phyloP scores from a whole-genome alignment of 2,888 invertebrate genomes.

The Tetropium fuscum region DNA sequence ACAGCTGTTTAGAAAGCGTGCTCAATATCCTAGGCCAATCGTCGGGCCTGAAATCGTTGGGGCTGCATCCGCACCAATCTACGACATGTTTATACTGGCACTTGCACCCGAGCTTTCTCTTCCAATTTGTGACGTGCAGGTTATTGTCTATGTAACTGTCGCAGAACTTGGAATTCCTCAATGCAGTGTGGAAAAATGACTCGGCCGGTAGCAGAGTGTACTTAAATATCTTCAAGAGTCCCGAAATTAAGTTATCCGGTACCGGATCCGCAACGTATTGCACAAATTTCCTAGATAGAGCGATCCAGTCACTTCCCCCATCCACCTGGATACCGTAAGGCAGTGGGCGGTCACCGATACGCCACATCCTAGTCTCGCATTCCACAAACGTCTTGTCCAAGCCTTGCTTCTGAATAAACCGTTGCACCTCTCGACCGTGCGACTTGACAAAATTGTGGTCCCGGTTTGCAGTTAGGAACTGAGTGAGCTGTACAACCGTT shows the following conservation, averaged over 20 bases:
- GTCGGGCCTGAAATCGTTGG: conserved; percentile 91
- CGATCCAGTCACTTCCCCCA: conserved; percentile 99
- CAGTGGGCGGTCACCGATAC: conserved; percentile 68
- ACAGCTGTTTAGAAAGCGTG: conserved; percentile 83
- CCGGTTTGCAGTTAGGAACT: conserved; percentile 87
- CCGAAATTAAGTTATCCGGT: conserved; percentile 77
- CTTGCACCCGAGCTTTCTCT: conserved; percentile 94
- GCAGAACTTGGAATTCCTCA: conserved; percentile 94
- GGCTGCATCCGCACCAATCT: conserved; percentile 99
- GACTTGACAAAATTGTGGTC: conserved; percentile 96
- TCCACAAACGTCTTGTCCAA: conserved; percentile 96
- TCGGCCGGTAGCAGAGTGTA: conserved; percentile 96
- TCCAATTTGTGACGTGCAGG: conserved; percentile 98
- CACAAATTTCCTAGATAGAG: conserved; percentile 88
- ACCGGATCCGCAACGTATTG: conserved; percentile 76
- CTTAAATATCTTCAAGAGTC: conserved; percentile 82
- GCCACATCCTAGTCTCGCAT: conserved; percentile 98
- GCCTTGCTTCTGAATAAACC: conserved; percentile 97
- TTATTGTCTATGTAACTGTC: conserved; percentile 94
- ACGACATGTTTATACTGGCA: conserved; percentile 98
- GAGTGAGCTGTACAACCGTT: conserved; percentile 80
- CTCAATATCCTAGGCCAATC: conserved; percentile 87
- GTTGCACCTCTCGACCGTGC: conserved; percentile 93
- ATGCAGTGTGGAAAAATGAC: conserved; percentile 96
- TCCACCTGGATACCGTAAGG: conserved; percentile 81